Percentiles rank a stretch among this genome's conserved stretches.
Evolutionary conservation across 2,888 invertebrate genomes (phyloP).

Genomic region (Enchytraeus crypticus): DNA sequence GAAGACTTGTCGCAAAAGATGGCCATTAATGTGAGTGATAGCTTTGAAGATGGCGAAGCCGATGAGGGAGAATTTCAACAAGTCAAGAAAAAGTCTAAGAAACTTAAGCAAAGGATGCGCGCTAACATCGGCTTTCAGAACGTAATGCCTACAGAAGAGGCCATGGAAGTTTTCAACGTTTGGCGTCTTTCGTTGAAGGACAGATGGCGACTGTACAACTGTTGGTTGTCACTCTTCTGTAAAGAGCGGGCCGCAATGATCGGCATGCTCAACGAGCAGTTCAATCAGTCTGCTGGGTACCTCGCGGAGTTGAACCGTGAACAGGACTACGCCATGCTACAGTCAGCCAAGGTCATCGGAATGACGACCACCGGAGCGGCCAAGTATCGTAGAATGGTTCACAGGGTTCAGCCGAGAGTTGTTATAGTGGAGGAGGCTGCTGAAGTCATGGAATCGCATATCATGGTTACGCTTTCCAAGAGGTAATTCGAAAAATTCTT

Average conservation of each 20-base stretch:
- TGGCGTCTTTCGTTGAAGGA: slow-evolving; percentile 33
- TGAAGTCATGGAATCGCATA: slow-evolving; percentile 74
- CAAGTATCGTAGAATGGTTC: slow-evolving; percentile 34
- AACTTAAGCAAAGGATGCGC: neutral
- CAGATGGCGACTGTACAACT: slow-evolving; percentile 51
- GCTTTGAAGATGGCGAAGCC: neutral
- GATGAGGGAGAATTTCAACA: slow-evolving; percentile 6
- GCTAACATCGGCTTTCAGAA: neutral
- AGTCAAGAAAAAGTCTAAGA: slow-evolving; percentile 18
- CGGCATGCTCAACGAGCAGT: neutral
- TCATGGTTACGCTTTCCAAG: slow-evolving; percentile 66
- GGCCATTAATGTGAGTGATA: neutral
- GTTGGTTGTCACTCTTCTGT: slow-evolving; percentile 33
- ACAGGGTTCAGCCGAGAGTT: slow-evolving; percentile 43
- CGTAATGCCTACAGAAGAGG: slow-evolving; percentile 33
- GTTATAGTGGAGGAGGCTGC: slow-evolving; percentile 75
- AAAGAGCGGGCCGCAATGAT: neutral
- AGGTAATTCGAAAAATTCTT: too few relatives aligned
- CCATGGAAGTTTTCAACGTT: slow-evolving; percentile 27
- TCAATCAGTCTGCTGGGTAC: slow-evolving; percentile 7
- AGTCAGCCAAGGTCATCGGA: too few relatives aligned
- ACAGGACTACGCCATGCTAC: slow-evolving; percentile 32
- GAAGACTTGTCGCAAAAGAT: neutral
- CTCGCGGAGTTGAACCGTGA: slow-evolving; percentile 26
- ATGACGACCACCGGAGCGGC: slow-evolving; percentile 44